These are phyloP conservation scores for Ctena decussata DNA, from an alignment of 2,888 invertebrate genomes.

Conservation along the genomic window DNA sequence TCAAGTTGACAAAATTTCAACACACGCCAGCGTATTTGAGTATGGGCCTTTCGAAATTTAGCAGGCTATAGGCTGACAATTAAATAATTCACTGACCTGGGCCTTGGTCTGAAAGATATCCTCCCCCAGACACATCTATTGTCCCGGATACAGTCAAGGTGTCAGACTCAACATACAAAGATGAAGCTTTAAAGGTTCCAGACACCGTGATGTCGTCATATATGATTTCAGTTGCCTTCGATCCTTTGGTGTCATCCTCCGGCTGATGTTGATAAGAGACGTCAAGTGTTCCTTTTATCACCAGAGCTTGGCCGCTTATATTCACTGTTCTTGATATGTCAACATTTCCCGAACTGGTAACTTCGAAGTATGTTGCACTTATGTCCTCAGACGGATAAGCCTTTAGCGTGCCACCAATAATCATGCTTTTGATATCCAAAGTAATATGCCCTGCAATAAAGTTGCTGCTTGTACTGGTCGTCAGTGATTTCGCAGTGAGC, in stretches of 20 bases:
- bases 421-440: constrained; percentile 40
- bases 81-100: constrained; percentile 64
- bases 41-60: too few species aligned
- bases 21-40: too few species aligned
- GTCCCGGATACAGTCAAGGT: constrained; percentile 53
- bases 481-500: constrained; percentile 42
- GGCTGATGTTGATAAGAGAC: constrained; percentile 62
- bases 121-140: constrained; percentile 69
- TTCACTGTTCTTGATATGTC: constrained; percentile 40
- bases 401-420: constrained; percentile 49
- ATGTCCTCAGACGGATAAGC: constrained; percentile 48
- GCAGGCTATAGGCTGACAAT: too few species aligned
- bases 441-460: constrained; percentile 58
- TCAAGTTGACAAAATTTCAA: too few species aligned
- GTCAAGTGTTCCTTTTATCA: constrained; percentile 45
- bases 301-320: not conserved
- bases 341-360: constrained; percentile 49
- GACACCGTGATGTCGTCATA: constrained; percentile 52
- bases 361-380: constrained; percentile 37
- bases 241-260: constrained; percentile 42
- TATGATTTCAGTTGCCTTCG: constrained; percentile 42
- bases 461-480: constrained; percentile 43
- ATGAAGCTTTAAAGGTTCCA: constrained; percentile 71
- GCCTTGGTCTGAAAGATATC: constrained; percentile 66
- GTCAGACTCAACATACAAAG: constrained; percentile 43